Evolutionary conservation across 2,888 invertebrate species (phyloP).

Genomic region (Limenitis camilla): DNA sequence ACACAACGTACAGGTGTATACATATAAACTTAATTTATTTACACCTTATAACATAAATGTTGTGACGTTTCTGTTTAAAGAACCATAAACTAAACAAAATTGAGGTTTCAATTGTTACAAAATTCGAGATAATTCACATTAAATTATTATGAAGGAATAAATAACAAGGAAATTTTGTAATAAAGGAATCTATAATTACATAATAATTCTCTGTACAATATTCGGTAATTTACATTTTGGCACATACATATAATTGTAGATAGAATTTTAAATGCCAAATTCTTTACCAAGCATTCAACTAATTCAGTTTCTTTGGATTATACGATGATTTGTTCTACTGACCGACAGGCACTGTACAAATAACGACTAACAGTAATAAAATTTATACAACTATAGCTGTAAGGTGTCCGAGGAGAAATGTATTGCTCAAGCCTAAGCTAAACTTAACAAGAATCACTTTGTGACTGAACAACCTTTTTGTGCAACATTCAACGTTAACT

Average conservation of each 20-base stretch:
- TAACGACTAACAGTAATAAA: slow-evolving; percentile 45
- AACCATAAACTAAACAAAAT: slow-evolving; percentile 34
- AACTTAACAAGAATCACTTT: slow-evolving; percentile 27
- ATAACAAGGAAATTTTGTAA: slow-evolving; percentile 4
- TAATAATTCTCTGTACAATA: slow-evolving; percentile 21
- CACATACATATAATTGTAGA: slow-evolving; percentile 31
- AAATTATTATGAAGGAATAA: slow-evolving; percentile 2
- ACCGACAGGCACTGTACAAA: slow-evolving; percentile 33
- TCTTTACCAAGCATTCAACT: slow-evolving; percentile 8
- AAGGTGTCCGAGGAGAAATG: slow-evolving; percentile 15
- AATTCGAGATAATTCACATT: slow-evolving; percentile 21
- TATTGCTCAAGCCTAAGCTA: slow-evolving; percentile 8
- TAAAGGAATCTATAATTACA: slow-evolving; percentile 30
- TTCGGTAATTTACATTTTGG: slow-evolving; percentile 49
- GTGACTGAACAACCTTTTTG: slow-evolving; percentile 25
- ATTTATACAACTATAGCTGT: slow-evolving; percentile 32
- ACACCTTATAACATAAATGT: slow-evolving; percentile 67
- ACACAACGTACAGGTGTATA: slow-evolving; percentile 64
- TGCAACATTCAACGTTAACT: slow-evolving; percentile 10
- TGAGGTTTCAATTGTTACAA: slow-evolving; percentile 31
- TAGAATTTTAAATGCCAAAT: slow-evolving; percentile 1
- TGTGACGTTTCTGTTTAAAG: slow-evolving; percentile 61
- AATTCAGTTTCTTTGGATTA: slow-evolving; percentile 14
- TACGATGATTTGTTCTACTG: slow-evolving; percentile 45
- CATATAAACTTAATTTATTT: slow-evolving; percentile 73